Evolutionary conservation across 2,113 vertebrate genomes (phyloP), one percentile per base, ranked within the genome.

Genomic region (Melospiza georgiana): DNA sequence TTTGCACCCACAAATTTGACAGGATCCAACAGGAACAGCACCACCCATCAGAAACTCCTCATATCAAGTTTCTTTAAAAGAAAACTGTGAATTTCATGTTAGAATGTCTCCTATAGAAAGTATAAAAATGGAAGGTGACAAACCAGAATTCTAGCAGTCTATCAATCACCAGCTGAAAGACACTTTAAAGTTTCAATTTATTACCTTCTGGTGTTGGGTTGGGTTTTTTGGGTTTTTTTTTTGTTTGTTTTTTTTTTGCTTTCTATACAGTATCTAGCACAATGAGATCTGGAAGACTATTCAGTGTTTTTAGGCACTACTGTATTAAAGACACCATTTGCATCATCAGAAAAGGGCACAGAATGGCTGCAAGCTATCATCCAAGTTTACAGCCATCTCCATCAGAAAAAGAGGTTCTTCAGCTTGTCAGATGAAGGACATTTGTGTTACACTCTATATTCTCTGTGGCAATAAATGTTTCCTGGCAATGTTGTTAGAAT

Each of bases 11-110:
- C 65, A 77, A 75, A 85, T 86, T 76, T 62, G 44, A 44, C 91
- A 95, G 66, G 62, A 93, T 91, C 52, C 81, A 93, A 93, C 67
- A 94, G 77, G 80, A 97, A 73, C 43, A 81, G 57, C 37, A 90
- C 30, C 27, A 8, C 44, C n/a, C 68, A 77, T 83, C 59, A 91
- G 65, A 55, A 85, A 76, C 20, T 72, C 73, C 52, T 75, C 15
- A 66, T 83, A 86, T 73, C 9, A 76, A 81, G 21, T 75, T 69
- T 68, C 49, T 65, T 81, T 91, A 54, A 65, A 65, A 75, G 35
- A 87, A 93, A 85, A 20, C n/a, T 80, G 69, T 76, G 81, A 88
- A 43, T 62, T 55, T 58, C 63, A 69, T 74, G 48, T 52, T 69
- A 66, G 49, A 76, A 89, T 22, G 22, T 79, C 80, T 84, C 49